Evolutionary conservation across 2,797 vertebrate species (phyloP).

Genomic region (Ctenochaetus hawaiiensis): DNA sequence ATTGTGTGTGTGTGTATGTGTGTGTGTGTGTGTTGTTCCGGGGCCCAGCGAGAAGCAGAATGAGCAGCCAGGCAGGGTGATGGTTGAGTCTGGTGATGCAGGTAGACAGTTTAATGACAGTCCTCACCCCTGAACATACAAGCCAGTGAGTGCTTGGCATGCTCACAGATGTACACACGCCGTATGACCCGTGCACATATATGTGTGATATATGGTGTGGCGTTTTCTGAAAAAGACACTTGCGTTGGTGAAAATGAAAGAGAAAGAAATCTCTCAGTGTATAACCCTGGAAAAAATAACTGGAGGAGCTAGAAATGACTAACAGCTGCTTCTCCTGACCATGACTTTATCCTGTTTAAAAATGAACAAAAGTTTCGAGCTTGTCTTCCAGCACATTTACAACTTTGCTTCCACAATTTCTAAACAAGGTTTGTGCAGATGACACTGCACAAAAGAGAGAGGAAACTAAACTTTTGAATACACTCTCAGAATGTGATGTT

Average conservation of each 20-base stretch:
- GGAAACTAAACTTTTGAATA: slow-evolving; percentile 20
- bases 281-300: slow-evolving; percentile 62
- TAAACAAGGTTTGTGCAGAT: slow-evolving; percentile 6
- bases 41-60: slow-evolving; percentile 56
- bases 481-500: slow-evolving; percentile 35
- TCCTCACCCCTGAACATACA: slow-evolving; percentile 76
- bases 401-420: slow-evolving; percentile 16
- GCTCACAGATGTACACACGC: slow-evolving; percentile 64
- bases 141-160: slow-evolving; percentile 52
- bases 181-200: slow-evolving; percentile 63
- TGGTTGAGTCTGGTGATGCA: slow-evolving; percentile 80
- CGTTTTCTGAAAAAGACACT: slow-evolving; percentile 66
- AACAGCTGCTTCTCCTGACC: slow-evolving; percentile 37
- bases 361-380: slow-evolving; percentile 23
- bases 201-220: slow-evolving; percentile 70
- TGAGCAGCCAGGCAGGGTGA: slow-evolving; percentile 69
- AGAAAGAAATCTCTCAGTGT: slow-evolving; percentile 51
- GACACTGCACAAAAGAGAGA: slow-evolving; percentile 14
- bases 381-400: slow-evolving; percentile 10
- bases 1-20: slow-evolving; percentile 41
- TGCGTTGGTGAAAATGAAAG: slow-evolving; percentile 66
- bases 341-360: slow-evolving; percentile 27
- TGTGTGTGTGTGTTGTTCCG: slow-evolving; percentile 36
- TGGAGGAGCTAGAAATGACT: slow-evolving; percentile 31
- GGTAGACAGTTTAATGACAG: slow-evolving; percentile 83